phyloP scores from a whole-genome alignment of 2,113 vertebrate species.

The Oryzias curvinotus region DNA sequence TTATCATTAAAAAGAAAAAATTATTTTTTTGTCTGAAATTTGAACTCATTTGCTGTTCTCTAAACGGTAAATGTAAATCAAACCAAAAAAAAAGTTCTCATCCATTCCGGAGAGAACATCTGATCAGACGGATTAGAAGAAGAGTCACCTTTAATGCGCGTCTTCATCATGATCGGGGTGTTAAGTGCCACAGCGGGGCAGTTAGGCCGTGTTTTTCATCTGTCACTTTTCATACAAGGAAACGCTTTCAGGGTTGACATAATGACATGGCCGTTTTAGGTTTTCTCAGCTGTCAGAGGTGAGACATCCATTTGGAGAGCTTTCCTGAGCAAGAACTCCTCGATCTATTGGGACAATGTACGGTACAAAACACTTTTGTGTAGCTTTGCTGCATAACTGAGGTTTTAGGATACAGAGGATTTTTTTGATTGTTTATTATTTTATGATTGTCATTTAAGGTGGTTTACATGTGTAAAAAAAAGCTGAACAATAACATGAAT shows the following conservation, averaged over 20 bases:
- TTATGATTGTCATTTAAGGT: too few relatives aligned
- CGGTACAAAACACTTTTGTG: too few relatives aligned
- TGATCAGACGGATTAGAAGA: neutral
- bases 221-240: slow-evolving; percentile 21
- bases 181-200: neutral
- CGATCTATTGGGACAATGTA: too few relatives aligned
- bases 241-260: slow-evolving; percentile 25
- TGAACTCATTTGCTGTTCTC: too few relatives aligned
- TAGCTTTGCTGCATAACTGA: too few relatives aligned
- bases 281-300: slow-evolving; percentile 17
- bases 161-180: neutral
- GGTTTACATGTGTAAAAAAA: too few relatives aligned
- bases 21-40: neutral
- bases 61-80: too few relatives aligned
- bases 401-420: too few relatives aligned
- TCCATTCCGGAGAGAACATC: neutral
- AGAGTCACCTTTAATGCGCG: neutral
- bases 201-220: slow-evolving; percentile 14
- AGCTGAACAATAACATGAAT: too few relatives aligned
- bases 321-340: neutral
- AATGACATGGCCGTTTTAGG: slow-evolving; percentile 1
- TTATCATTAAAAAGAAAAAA: neutral
- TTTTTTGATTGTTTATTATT: too few relatives aligned
- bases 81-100: neutral
- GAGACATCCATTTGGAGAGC: slow-evolving; percentile 3